A percentile compares a stretch with the other conserved stretches of the same genome.
Conservation (phyloP, 2,797 vertebrate genomes). For the Phyllotis vaccarum region DNA sequence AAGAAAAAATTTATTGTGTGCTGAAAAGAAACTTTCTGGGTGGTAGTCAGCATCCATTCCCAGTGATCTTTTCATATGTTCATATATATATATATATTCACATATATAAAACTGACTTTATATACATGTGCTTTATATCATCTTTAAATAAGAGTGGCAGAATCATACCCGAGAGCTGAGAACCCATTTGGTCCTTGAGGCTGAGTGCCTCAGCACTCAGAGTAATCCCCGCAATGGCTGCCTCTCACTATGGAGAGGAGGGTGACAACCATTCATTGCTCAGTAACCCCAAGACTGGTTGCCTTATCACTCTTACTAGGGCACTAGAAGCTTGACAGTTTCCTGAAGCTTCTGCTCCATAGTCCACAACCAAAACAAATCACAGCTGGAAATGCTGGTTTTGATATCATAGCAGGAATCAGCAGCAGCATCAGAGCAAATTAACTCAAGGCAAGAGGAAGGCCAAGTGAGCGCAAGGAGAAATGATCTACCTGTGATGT, state of each 20-base stretch:
- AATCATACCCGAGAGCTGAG: not conserved
- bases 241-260: not conserved
- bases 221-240: not conserved
- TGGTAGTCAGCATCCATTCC: not conserved
- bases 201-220: too few species aligned
- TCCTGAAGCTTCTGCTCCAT: not conserved
- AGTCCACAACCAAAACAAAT: not conserved
- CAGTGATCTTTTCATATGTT: not conserved
- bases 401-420: not conserved
- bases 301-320: not conserved
- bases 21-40: not conserved
- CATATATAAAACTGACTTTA: not conserved
- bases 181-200: not conserved
- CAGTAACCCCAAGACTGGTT: not conserved
- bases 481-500: not conserved
- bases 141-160: not conserved
- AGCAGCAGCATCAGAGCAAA: not conserved
- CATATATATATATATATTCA: not conserved
- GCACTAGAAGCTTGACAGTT: not conserved
- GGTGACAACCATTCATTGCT: not conserved
- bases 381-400: not conserved
- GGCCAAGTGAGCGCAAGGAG: too few species aligned
- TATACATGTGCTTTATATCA: not conserved
- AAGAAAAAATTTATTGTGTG: not conserved
- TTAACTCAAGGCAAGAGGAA: not conserved